Percentiles rank a stretch among this genome's conserved stretches.
These are phyloP conservation scores for Pocillopora meandrina DNA, from an alignment of 92 coral and sea anemone species.

Conservation along the genomic window DNA sequence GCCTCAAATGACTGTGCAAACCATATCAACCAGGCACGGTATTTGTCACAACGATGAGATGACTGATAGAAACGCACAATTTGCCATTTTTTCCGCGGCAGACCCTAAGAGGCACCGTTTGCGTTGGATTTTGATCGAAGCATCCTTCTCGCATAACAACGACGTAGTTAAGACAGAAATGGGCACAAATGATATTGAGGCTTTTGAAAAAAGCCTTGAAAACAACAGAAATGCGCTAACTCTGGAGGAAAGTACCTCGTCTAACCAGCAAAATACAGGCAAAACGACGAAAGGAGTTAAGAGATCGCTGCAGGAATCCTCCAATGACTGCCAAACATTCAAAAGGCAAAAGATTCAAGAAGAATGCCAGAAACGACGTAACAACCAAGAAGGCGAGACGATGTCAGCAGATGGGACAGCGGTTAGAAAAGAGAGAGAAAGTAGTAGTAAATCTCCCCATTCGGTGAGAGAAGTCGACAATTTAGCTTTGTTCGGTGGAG, in stretches of 20 bases:
- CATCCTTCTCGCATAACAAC: conserved; percentile 5
- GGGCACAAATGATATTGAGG: neutral
- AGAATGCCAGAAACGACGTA: neutral
- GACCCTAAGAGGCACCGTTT: conserved; percentile 40
- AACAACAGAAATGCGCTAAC: neutral
- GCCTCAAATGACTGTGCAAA: conserved; percentile 6
- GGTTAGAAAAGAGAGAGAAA: neutral
- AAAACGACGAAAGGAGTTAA: neutral
- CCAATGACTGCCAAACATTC: neutral
- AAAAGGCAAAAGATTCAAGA: neutral
- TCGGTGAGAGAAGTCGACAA: no score
- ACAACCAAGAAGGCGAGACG: neutral
- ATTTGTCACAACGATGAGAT: conserved; percentile 33
- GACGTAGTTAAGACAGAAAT: neutral
- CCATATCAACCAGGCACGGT: conserved; percentile 13
- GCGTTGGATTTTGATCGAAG: conserved; percentile 46
- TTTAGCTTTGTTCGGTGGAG: neutral
- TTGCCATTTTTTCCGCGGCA: conserved; percentile 47
- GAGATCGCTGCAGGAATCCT: neutral
- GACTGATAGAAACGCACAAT: conserved; percentile 18
- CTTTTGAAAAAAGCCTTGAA: neutral
- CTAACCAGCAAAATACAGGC: neutral
- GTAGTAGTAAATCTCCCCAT: neutral
- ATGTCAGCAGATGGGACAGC: neutral
- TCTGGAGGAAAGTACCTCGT: neutral